phyloP scores from a whole-genome alignment of 2,888 invertebrate species.

The Cybosia mesomella region DNA sequence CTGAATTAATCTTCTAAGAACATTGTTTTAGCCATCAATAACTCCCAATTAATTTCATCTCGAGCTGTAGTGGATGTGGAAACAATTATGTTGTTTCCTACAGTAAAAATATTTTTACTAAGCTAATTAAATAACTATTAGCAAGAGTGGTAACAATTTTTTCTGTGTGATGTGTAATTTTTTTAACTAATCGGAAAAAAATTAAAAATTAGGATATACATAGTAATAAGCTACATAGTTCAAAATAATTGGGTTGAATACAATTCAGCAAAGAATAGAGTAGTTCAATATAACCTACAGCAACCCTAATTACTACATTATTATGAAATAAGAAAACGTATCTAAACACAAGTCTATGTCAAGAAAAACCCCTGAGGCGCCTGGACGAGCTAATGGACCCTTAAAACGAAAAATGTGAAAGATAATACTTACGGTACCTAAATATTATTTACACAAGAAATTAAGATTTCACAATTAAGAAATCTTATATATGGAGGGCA shows the following conservation, averaged over 20 bases:
- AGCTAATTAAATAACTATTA: too few relatives aligned
- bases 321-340: not conserved
- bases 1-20: not conserved
- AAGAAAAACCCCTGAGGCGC: not conserved
- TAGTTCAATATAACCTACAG: not conserved
- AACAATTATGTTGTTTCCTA: not conserved
- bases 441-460: not conserved
- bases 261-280: not conserved
- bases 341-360: too few relatives aligned
- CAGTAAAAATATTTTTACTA: too few relatives aligned
- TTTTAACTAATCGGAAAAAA: too few relatives aligned
- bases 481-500: not conserved
- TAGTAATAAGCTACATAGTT: not conserved
- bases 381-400: not conserved
- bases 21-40: conserved; percentile 2
- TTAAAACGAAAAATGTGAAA: not conserved
- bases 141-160: too few relatives aligned
- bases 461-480: not conserved
- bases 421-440: not conserved
- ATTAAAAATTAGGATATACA: not conserved
- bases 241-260: not conserved
- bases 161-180: too few relatives aligned
- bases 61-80: not conserved
- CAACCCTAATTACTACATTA: not conserved
- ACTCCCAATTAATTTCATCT: conserved; percentile 5